phyloP scores from a whole-genome alignment of 2,888 invertebrate species.

The Pterobdella sp. region DNA sequence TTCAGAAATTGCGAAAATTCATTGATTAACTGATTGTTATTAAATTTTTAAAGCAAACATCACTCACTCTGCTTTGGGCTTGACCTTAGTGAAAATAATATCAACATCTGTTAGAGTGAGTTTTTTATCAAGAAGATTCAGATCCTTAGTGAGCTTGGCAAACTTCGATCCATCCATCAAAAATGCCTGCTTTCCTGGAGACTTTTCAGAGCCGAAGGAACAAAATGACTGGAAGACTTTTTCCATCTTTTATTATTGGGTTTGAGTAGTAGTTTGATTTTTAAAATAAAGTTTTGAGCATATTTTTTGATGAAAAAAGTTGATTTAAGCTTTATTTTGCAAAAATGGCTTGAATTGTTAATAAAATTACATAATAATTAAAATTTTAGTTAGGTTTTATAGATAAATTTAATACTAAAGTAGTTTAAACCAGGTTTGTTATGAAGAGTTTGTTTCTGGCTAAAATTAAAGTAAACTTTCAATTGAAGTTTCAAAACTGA shows the following conservation, averaged over 20 bases:
- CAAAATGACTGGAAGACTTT: constrained; percentile 40
- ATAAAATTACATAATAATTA: not conserved
- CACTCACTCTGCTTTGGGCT: constrained; percentile 38
- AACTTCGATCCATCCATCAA: constrained; percentile 38
- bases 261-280: not conserved
- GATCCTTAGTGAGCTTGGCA: constrained; percentile 37
- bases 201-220: constrained; percentile 37
- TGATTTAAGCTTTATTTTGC: not conserved
- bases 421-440: no score
- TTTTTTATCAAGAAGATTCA: constrained; percentile 37
- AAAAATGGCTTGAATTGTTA: not conserved
- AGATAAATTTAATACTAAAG: not conserved
- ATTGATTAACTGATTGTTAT: no score
- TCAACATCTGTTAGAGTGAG: constrained; percentile 39
- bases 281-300: not conserved
- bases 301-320: not conserved
- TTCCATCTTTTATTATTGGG: constrained; percentile 28
- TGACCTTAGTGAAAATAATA: constrained; percentile 39
- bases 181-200: constrained; percentile 24
- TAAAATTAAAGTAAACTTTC: no score
- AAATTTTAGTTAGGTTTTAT: not conserved
- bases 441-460: no score
- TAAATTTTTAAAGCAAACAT: no score
- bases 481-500: no score
- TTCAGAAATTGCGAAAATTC: no score